A percentile compares a stretch with the other conserved stretches of the same genome.
Conservation (phyloP, 2,797 vertebrate genomes). For the Enteromius treurensis region DNA sequence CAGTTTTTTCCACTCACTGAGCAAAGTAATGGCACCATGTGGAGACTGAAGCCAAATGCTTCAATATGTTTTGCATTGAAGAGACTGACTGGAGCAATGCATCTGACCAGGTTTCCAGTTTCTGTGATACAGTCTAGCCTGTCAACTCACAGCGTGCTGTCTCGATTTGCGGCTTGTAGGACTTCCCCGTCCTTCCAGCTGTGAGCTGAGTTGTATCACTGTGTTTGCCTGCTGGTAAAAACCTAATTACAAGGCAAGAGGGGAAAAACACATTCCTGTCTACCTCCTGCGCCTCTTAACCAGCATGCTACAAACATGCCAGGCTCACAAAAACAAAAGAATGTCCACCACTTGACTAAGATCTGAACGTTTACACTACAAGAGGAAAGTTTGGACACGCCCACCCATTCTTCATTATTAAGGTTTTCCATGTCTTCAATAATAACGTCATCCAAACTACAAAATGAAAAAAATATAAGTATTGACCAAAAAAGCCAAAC, state of each 20-base stretch:
- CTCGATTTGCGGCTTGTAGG: conserved; percentile 41
- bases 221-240: conserved; percentile 75
- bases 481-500: neutral
- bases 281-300: conserved; percentile 64
- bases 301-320: conserved; percentile 62
- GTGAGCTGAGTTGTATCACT: conserved; percentile 61
- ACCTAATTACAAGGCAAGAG: conserved; percentile 77
- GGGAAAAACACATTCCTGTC: conserved; percentile 73
- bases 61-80: conserved; percentile 17
- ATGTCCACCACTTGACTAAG: neutral
- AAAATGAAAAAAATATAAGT: neutral
- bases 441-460: neutral
- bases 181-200: conserved; percentile 54
- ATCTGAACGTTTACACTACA: neutral
- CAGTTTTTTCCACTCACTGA: conserved; percentile 33
- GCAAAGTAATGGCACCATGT: conserved; percentile 16
- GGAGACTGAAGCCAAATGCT: conserved; percentile 1
- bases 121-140: neutral
- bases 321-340: conserved; percentile 46
- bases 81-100: neutral
- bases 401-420: neutral
- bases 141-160: conserved; percentile 19
- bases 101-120: conserved; percentile 31
- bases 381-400: neutral
- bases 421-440: neutral